phyloP scores from a whole-genome alignment of 2,888 invertebrate species.

The Yponomeuta plumbellus region DNA sequence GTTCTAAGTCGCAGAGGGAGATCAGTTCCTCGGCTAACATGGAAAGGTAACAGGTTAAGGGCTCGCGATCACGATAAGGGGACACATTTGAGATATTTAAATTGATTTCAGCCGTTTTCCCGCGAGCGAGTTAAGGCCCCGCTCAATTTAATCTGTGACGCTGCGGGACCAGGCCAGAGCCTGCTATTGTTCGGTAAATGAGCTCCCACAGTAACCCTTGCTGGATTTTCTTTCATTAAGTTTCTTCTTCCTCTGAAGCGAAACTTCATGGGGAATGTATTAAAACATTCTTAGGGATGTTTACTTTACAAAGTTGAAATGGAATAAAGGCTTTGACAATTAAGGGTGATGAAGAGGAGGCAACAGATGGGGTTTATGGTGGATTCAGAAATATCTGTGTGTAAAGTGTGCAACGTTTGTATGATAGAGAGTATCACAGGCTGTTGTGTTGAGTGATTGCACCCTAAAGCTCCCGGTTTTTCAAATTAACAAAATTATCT shows the following conservation, averaged over 20 bases:
- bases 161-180: constrained; percentile 55
- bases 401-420: constrained; percentile 52
- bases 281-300: constrained; percentile 73
- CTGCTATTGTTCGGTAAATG: constrained; percentile 71
- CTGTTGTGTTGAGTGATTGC: constrained; percentile 33
- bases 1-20: background rate
- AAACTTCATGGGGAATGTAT: constrained; percentile 72
- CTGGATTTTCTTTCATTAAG: constrained; percentile 35
- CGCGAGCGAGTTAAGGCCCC: constrained; percentile 62
- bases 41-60: constrained; percentile 37
- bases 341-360: constrained; percentile 75
- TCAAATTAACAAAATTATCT: background rate
- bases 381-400: constrained; percentile 18
- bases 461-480: background rate
- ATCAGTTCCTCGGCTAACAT: constrained; percentile 12
- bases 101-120: constrained; percentile 75
- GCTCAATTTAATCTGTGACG: constrained; percentile 71
- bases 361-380: constrained; percentile 70
- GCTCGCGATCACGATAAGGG: constrained; percentile 63
- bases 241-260: constrained; percentile 66
- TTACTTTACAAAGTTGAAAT: constrained; percentile 77
- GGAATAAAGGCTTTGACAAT: constrained; percentile 77
- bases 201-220: constrained; percentile 36
- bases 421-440: constrained; percentile 48
- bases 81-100: constrained; percentile 73